A percentile compares a stretch with the other conserved stretches of the same genome.
Conservation (phyloP, 1,140 invertebrate genomes). For the Coelopa frigida region DNA sequence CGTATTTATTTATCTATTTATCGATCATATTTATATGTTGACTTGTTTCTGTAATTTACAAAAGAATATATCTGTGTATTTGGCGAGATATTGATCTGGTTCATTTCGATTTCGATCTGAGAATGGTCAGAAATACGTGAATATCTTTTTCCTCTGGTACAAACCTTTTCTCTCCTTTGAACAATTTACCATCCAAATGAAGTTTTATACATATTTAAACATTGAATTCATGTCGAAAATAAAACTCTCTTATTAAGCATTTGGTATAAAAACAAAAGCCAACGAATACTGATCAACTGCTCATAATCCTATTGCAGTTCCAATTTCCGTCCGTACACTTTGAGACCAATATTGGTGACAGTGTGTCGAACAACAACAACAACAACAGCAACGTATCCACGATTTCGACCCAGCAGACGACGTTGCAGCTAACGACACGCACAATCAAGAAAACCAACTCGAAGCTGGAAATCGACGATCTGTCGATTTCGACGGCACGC, state of each 20-base stretch:
- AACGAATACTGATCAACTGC: no score
- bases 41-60: no score
- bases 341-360: constrained; percentile 36
- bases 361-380: constrained; percentile 15
- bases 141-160: no score
- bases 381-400: not conserved
- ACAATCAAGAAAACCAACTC: not conserved
- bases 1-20: constrained; percentile 9
- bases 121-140: no score
- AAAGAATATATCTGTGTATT: no score
- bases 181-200: no score
- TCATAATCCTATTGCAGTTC: constrained; percentile 10
- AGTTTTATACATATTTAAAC: not conserved
- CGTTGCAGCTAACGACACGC: not conserved
- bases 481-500: constrained; percentile 12
- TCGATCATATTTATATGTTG: not conserved
- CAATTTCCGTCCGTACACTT: constrained; percentile 19
- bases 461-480: constrained; percentile 15
- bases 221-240: not conserved
- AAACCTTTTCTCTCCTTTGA: no score
- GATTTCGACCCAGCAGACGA: not conserved
- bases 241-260: not conserved
- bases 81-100: no score
- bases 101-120: no score
- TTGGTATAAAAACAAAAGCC: no score